Percentiles rank a stretch among this genome's conserved stretches.
Evolutionary conservation across 2,113 vertebrate genomes (phyloP).

Genomic region (Pelecanoides urinatrix): DNA sequence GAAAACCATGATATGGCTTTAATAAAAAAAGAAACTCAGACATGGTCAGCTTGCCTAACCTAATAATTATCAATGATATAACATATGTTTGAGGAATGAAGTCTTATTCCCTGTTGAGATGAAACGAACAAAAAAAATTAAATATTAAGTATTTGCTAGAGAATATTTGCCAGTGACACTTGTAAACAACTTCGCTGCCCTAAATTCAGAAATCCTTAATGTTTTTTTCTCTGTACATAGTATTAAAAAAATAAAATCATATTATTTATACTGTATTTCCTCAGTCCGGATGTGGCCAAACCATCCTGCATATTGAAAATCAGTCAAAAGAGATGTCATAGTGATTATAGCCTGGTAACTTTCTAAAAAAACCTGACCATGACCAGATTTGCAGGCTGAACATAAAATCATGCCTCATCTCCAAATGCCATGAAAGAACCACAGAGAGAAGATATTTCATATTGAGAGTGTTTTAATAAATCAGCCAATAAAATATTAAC

Average conservation of each 20-base stretch:
- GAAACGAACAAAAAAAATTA: background rate
- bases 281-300: background rate
- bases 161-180: background rate
- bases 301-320: background rate
- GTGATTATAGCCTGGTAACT: background rate
- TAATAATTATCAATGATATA: background rate
- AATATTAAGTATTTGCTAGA: background rate
- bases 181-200: background rate
- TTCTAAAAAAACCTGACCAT: background rate
- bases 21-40: background rate
- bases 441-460: background rate
- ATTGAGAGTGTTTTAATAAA: background rate
- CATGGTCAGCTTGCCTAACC: background rate
- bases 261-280: background rate
- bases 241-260: background rate
- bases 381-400: background rate
- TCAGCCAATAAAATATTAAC: background rate
- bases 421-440: background rate
- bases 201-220: background rate
- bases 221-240: background rate
- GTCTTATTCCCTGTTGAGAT: background rate
- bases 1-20: background rate
- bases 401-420: background rate
- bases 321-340: background rate
- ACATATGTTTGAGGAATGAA: background rate